phyloP scores from a whole-genome alignment of 2,888 invertebrate species.

The Oeneis ivallda region DNA sequence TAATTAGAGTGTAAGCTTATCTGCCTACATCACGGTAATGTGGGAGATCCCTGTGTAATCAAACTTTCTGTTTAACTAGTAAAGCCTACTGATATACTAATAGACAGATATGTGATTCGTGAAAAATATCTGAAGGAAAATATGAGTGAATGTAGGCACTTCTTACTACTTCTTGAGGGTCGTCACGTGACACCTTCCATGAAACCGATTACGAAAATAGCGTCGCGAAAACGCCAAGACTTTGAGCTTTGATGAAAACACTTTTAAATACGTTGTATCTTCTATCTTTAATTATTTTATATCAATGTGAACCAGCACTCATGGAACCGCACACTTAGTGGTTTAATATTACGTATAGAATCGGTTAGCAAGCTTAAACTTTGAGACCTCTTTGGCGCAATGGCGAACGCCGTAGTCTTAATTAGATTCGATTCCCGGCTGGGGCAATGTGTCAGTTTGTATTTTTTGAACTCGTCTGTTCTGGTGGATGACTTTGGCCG shows the following conservation, averaged over 20 bases:
- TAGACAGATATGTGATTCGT: neutral
- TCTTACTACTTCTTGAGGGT: too few relatives aligned
- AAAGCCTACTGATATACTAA: constrained; percentile 4
- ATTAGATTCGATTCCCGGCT: too few relatives aligned
- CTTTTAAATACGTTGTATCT: neutral
- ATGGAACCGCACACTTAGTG: constrained; percentile 7
- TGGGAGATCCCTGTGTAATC: constrained; percentile 12
- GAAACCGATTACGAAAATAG: too few relatives aligned
- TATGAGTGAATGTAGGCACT: too few relatives aligned
- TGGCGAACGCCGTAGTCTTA: neutral
- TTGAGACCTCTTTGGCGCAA: too few relatives aligned
- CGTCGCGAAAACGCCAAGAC: too few relatives aligned
- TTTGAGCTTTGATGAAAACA: too few relatives aligned
- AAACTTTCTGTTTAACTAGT: constrained; percentile 18
- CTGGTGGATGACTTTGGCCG: too few relatives aligned
- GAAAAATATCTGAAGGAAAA: neutral
- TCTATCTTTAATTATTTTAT: neutral
- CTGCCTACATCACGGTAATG: neutral
- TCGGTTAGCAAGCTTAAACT: too few relatives aligned
- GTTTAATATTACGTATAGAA: neutral
- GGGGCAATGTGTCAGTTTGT: too few relatives aligned
- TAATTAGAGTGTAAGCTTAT: constrained; percentile 5
- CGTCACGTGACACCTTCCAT: too few relatives aligned
- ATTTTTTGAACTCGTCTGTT: too few relatives aligned
- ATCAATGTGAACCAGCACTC: neutral